Evolutionary conservation across 2,797 vertebrate species (phyloP), one percentile per base, ranked within the genome.

Genomic region (Myripristis murdjan): DNA sequence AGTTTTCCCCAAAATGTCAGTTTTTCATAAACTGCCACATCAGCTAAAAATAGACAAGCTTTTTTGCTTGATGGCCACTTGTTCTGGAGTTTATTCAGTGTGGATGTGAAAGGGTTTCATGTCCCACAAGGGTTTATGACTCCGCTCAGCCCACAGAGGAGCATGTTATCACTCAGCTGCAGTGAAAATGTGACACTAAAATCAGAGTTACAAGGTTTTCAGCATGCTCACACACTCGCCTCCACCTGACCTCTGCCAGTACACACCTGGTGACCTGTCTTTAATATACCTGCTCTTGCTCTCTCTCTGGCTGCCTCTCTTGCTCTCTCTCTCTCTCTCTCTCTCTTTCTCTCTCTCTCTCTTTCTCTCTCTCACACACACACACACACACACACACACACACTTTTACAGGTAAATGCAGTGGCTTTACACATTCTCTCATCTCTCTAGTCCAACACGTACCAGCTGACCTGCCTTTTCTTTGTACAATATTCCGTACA

Each of bases 391-490:
- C 39, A 52, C 47, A 26, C 54, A 53, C 49, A 47, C 33, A 33
- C 57, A 23, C 24, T 31, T 31, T 53, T 53, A 53, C 26, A 52
- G 23, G 49, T 52, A 26, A 6, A 16, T 12, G 14, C 24, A 14
- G 18, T 51, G 48, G 43, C 23, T 74, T 71, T 64, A 54, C 62
- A 64, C 33, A 60, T 52, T 53, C 24, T 61, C 33, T 2, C 12
- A 55, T 10, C 28, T 60, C 74, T 75, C 52, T 61, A 54, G 65
- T 15, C 15, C 66, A 75, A 75, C 49, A 28, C 49, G 28, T 20
- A 26, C 67, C 73, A 79, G 59, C 62, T 70, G 60, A 41, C 61
- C 70, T 49, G 23, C 48, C 46, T 75, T 72, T 47, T 57, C 39
- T 35, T 47, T 33, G 23, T 24, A 64, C 70, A 80, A 43, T 7